Base-by-base conservation (phyloP, 2,113 vertebrate species). In the Rhinolophus ferrumequinum region DNA sequence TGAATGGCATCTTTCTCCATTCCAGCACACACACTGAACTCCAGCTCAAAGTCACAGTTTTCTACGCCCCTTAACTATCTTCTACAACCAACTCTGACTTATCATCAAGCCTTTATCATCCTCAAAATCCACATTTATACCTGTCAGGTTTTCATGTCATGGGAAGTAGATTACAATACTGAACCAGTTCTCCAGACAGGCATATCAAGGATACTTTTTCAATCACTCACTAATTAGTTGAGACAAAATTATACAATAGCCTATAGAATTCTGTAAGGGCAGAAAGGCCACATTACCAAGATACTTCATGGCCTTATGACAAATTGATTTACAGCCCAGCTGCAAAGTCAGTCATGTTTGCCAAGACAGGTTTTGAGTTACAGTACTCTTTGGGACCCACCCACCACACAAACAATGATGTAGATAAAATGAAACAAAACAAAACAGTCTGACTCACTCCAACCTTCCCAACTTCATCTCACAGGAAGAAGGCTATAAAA, bases 341-440 rank as follows among this genome's bases (percentile, higher is more conserved):
- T 96, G 96, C 76, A 73, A 86, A 93, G 84, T 93, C 87, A 92
- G n/a, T 84, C 93, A 75, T 75, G 47, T 93, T 80, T 95, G 47
- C 90, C 81, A 75, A 84, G 66, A 66, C 41, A 92, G 38, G 33
- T 91, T 97, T 38, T 50, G 26, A 50, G 28, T 94, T 97, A 26
- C 41, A 75, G 52, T 64, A 44, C n/a, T 89, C 41, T 91, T 66
- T 41, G 83, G 72, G 73, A 82, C 81, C 70, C 82, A 83, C 70
- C 62, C 85, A 90, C 77, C 72, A 52, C 28, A 92, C 84, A 88
- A 92, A 93, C 88, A 96, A 85, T 79, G 80, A 85, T 96, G 88
- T 88, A 96, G 94, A 88, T 88, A 69, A 93, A 97, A 96, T 18
- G 52, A 95, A 97, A 94, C 67, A 96, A 89, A 95, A 92, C 69